These are phyloP conservation scores for Vanacampus margaritifer DNA, from an alignment of 2,113 vertebrate species.

Conservation along the genomic window DNA sequence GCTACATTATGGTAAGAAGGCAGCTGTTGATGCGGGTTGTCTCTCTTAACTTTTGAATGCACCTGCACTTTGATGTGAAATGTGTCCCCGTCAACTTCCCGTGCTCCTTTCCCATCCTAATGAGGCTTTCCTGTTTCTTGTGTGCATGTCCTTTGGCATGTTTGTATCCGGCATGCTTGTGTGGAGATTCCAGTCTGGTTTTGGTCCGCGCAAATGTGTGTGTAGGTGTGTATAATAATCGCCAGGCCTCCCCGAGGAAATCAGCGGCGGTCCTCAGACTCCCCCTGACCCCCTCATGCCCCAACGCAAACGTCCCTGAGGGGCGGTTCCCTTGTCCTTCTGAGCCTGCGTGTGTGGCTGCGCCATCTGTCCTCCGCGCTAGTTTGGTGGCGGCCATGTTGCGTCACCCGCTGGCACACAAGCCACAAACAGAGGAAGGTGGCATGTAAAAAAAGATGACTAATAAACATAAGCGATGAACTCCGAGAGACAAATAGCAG, in stretches of 20 bases:
- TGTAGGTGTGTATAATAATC: constrained; percentile 60
- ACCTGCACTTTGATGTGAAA: background rate
- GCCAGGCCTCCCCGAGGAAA: constrained; percentile 90
- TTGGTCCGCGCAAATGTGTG: constrained; percentile 11
- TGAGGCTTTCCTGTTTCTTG: constrained; percentile 25
- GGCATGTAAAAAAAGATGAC: constrained; percentile 79
- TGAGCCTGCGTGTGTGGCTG: constrained; percentile 26
- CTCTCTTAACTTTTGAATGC: constrained; percentile 4
- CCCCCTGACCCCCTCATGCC: constrained; percentile 63
- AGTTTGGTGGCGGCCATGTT: constrained; percentile 67
- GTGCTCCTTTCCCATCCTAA: constrained; percentile 37
- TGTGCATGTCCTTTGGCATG: constrained; percentile 11
- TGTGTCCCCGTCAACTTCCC: constrained; percentile 8
- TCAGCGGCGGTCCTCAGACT: constrained; percentile 82
- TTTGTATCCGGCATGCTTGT: constrained; percentile 2
- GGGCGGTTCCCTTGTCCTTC: constrained; percentile 81
- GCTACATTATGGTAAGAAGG: constrained; percentile 93
- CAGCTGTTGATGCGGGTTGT: constrained; percentile 4
- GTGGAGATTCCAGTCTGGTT: constrained; percentile 14
- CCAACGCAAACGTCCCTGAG: constrained; percentile 71
- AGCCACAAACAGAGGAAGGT: constrained; percentile 39
- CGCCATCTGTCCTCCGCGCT: constrained; percentile 58
- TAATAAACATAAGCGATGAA: constrained; percentile 91
- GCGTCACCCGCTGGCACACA: constrained; percentile 40
- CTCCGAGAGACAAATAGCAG: constrained; percentile 82